Base-by-base conservation (phyloP, 2,113 vertebrate genomes). In the Diadophis punctatus region DNA sequence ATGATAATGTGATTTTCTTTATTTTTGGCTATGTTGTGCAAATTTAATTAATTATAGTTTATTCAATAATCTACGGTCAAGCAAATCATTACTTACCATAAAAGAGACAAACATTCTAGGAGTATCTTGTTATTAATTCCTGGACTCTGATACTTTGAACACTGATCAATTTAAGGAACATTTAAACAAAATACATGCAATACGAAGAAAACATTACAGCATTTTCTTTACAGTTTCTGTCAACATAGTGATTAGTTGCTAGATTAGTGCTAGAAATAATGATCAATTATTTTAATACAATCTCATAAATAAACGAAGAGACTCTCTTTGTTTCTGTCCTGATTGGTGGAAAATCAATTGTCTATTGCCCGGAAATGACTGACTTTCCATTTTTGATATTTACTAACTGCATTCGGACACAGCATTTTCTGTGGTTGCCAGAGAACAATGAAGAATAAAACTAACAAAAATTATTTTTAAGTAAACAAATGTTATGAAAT, bases 281-380 rank as follows among this genome's bases (percentile, higher is more conserved):
- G 96, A 97, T 96, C 95, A 97, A 95, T 96, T 97, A 95, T 96
- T 97, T 97, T 97, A 97, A 97, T 97, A 97, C 94, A 95, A 97
- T 96, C 95, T 97, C 94, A 97, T 98, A 97, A 97, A 98, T 96
- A 97, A 97, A 97, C 96, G 95, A 96, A 96, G 95, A 98, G 94
- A 93, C 95, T 95, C 97, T 98, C 96, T 97, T 98, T 97, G 74
- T 80, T 97, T 95, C 90, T 97, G 96, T 97, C 98, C 97, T 97
- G 97, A 98, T 98, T 98, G 97, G 97, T 97, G 95, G 96, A 97
- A 98, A 98, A 98, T 98, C 98, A 97, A 97, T 98, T 96, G 96
- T 94, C 94, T 95, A 96, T 96, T 97, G 97, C 97, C 97, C 97
- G 96, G 97, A 97, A 98, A 98, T 97, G 97, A 98, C 97, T 94